Percentiles rank a stretch among this genome's conserved stretches.
Conservation (phyloP, 2,888 invertebrate species). For the Drosophila phalerata region DNA sequence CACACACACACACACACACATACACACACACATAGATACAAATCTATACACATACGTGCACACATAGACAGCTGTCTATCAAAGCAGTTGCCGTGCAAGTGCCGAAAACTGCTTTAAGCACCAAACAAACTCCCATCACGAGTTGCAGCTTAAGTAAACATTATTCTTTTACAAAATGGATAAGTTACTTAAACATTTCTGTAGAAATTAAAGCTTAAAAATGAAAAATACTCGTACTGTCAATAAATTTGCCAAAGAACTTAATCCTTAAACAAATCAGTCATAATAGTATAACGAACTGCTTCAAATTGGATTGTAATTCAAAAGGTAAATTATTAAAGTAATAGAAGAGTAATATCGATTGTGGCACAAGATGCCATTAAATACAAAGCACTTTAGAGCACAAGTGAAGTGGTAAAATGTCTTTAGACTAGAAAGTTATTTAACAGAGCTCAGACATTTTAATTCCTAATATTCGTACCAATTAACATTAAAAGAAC, state of each 20-base stretch:
- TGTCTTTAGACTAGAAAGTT: no score
- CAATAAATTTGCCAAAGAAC: background rate
- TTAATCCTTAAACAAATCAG: constrained; percentile 1
- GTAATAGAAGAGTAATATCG: background rate
- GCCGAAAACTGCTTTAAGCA: constrained; percentile 43
- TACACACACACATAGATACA: constrained; percentile 10
- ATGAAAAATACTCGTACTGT: background rate
- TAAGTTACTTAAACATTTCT: constrained; percentile 2
- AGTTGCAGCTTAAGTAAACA: constrained; percentile 28
- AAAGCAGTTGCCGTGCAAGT: constrained; percentile 18
- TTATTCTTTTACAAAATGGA: constrained; percentile 9
- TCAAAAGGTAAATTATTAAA: background rate
- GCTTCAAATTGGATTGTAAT: background rate
- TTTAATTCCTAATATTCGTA: no score
- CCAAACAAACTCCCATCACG: constrained; percentile 4
- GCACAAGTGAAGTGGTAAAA: no score
- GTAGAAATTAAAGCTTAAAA: constrained; percentile 1
- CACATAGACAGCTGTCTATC: constrained; percentile 65
- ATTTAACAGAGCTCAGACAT: no score
- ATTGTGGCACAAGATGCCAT: no score
- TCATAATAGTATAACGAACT: background rate
- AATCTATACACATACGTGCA: constrained; percentile 13
- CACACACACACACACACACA: constrained; percentile 16
- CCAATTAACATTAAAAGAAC: no score
- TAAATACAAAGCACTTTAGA: no score